phyloP scores from a whole-genome alignment of 2,113 vertebrate species.

The Chloroceryle aenea region DNA sequence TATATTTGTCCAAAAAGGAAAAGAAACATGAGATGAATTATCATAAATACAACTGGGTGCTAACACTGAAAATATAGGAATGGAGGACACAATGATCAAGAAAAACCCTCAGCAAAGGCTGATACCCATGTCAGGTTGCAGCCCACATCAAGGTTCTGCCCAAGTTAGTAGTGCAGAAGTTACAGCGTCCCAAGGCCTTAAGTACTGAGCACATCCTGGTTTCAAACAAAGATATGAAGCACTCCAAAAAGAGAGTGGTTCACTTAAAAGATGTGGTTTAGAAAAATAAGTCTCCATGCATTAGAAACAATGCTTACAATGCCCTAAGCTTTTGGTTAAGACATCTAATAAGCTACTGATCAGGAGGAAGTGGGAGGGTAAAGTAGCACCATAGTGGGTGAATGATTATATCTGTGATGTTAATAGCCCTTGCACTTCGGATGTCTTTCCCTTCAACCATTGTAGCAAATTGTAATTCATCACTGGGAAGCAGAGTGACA shows the following conservation, averaged over 20 bases:
- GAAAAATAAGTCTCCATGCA: background rate
- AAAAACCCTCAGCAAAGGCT: background rate
- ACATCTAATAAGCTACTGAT: background rate
- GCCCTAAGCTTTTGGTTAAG: background rate
- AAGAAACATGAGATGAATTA: background rate
- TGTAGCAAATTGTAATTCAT: background rate
- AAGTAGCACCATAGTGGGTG: background rate
- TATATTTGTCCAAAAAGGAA: background rate
- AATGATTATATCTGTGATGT: background rate
- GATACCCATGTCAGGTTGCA: background rate
- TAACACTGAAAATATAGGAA: background rate
- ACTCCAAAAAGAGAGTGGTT: background rate
- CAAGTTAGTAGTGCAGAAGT: background rate
- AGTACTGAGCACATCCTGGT: background rate
- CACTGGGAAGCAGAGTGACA: background rate
- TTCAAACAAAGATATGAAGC: background rate
- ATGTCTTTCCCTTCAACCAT: background rate
- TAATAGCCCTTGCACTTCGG: background rate
- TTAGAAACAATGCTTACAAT: background rate
- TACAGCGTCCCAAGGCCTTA: background rate
- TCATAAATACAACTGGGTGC: background rate
- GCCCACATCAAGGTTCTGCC: background rate
- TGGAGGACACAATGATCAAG: background rate
- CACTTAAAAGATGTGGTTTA: background rate
- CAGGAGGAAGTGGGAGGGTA: background rate